Percentiles rank a stretch among this genome's conserved stretches.
Conservation (phyloP, 2,888 invertebrate genomes). For the Drosophila limbata region DNA sequence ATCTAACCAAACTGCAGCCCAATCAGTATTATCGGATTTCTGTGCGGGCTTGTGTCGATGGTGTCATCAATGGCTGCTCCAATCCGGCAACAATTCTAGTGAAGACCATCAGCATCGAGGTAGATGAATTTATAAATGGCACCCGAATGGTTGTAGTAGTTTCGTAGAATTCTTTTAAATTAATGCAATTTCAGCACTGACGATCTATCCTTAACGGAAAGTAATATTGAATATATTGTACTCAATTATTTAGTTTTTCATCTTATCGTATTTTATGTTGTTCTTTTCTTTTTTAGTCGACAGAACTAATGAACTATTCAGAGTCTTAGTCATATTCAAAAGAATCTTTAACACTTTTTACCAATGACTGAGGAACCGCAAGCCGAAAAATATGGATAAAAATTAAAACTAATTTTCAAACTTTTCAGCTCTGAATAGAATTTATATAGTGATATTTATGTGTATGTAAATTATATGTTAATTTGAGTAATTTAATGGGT, state of each 20-base stretch:
- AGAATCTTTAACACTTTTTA: background rate
- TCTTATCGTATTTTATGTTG: background rate
- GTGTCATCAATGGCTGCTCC: conserved; percentile 79
- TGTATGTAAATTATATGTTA: conserved; percentile 19
- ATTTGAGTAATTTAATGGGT: conserved; percentile 39
- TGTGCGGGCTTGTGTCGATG: conserved; percentile 79
- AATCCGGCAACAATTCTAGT: conserved; percentile 65
- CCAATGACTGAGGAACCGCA: background rate
- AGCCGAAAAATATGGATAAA: background rate
- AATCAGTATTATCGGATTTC: conserved; percentile 70
- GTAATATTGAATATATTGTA: background rate
- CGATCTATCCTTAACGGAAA: background rate
- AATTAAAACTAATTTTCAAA: background rate
- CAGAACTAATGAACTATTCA: conserved; percentile 18
- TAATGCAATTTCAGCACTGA: background rate
- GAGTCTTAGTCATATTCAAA: conserved; percentile 6
- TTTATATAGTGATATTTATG: conserved; percentile 24
- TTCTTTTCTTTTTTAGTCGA: background rate
- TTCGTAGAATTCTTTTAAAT: background rate
- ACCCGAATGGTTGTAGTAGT: conserved; percentile 3
- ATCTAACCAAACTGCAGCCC: conserved; percentile 56
- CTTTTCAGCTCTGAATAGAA: background rate
- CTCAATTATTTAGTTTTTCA: background rate
- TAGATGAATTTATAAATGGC: conserved; percentile 56
- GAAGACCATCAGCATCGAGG: conserved; percentile 50